Base-by-base conservation (phyloP, 1,140 invertebrate genomes). In the Drosophila chauvacae region DNA sequence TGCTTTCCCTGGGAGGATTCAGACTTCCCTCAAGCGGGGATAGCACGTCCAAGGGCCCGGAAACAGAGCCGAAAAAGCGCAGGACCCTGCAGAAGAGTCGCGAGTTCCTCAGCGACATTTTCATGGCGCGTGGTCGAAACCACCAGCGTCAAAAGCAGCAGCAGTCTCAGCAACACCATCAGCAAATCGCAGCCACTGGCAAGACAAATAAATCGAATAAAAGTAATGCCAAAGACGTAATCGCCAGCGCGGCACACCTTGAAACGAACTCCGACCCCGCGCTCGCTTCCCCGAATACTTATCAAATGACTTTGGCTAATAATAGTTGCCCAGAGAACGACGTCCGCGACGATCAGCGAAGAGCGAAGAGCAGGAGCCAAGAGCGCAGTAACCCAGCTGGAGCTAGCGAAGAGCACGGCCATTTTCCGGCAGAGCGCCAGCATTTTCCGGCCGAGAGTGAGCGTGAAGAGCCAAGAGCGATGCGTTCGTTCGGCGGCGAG, bases 231-330 rank as follows among this genome's bases (percentile, higher is more conserved):
- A 53, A 53, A 70, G 71, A 88, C 84, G 84, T 88, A 88, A 88
- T 88, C 69, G 77, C 71, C 57, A 56, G 20, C 53, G 41, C 80
- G 42, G 57, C 82, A 90, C 90, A 92, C 91, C 90, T 92, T 92
- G 91, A 92, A 80, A 88, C 79, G 91, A 92, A 85, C 91, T 85
- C 83, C 91, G 91, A 92, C 91, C 91, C 91, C 90, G 78, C 85
- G 45, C 86, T 77, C 74, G 83, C 66, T 57, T 83, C 90, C 68
- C 76, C 87, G 77, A 91, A 87, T 88, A 91, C 83, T 92, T 91
- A 91, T 91, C 90, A 92, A 91, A 91, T 91, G 87, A 88, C 90
- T 77, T 82, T 82, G 90, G 86, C 90, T 91, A 91, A 91, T 88
- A 90, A 90, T 91, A 92, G 84, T 56, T 56, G 53, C 80, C 16